A percentile compares a stretch with the other conserved stretches of the same genome.
Conservation (phyloP, 2,113 vertebrate genomes). For the Cyprinodon variegatus region DNA sequence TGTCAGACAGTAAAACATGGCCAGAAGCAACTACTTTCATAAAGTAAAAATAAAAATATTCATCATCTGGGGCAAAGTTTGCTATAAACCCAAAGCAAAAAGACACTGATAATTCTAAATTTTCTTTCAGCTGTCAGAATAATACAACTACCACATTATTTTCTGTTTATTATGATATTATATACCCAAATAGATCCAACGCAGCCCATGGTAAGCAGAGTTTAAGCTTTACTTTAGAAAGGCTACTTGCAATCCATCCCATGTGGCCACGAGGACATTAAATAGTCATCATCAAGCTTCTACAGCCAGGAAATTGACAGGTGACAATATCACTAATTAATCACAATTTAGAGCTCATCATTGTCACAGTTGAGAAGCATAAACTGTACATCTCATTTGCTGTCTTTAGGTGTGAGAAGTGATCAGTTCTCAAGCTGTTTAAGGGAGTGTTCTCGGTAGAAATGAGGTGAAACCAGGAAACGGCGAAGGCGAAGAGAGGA, state of each 20-base stretch:
- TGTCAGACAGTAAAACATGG: neutral
- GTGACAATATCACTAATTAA: neutral
- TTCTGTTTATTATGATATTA: neutral
- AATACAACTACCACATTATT: neutral
- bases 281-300: slow-evolving; percentile 11
- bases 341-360: slow-evolving; percentile 8
- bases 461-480: slow-evolving; percentile 41
- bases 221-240: neutral
- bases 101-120: neutral
- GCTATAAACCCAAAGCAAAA: neutral
- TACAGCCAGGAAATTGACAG: neutral
- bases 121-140: neutral
- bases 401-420: slow-evolving; percentile 12
- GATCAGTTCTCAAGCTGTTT: neutral
- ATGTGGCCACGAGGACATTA: neutral
- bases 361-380: neutral
- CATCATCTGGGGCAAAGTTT: neutral
- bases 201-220: neutral
- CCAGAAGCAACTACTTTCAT: neutral
- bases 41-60: neutral
- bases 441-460: neutral
- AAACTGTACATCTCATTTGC: slow-evolving; percentile 31
- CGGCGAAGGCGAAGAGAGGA: slow-evolving; percentile 42
- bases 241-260: neutral
- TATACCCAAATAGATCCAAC: too few relatives aligned